Percentiles rank a stretch among this genome's conserved stretches.
Conservation (phyloP, 2,888 invertebrate genomes). For the Acleris laterana region DNA sequence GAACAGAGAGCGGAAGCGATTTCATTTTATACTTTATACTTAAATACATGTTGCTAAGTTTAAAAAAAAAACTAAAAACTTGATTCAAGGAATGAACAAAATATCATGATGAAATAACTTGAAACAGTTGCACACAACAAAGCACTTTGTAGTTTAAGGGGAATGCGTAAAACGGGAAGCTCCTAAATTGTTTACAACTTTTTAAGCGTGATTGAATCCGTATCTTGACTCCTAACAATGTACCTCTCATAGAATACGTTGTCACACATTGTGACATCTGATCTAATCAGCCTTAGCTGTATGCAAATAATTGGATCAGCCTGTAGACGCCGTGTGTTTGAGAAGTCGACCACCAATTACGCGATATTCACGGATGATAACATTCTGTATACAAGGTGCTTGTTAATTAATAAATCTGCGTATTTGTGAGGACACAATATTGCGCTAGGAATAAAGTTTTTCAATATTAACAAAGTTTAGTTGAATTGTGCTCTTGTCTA, state of each 20-base stretch:
- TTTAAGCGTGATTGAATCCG: slow-evolving; percentile 2
- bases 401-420: not conserved
- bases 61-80: no score
- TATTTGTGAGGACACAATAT: no score
- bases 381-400: slow-evolving; percentile 11
- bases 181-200: slow-evolving; percentile 9
- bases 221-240: not conserved
- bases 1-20: no score
- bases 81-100: no score
- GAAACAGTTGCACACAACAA: slow-evolving; percentile 8
- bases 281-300: slow-evolving; percentile 15
- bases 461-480: no score
- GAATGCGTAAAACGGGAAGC: not conserved
- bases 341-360: slow-evolving; percentile 26
- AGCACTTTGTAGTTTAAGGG: not conserved
- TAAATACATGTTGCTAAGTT: no score
- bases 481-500: no score
- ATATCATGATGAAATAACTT: not conserved
- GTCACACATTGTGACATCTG: slow-evolving; percentile 13
- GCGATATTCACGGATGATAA: slow-evolving; percentile 9
- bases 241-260: not conserved
- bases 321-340: slow-evolving; percentile 16
- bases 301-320: slow-evolving; percentile 25
- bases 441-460: no score
- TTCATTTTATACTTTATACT: no score